Conservation (phyloP, 2,113 vertebrate genomes). For the Chaetura pelagica region DNA sequence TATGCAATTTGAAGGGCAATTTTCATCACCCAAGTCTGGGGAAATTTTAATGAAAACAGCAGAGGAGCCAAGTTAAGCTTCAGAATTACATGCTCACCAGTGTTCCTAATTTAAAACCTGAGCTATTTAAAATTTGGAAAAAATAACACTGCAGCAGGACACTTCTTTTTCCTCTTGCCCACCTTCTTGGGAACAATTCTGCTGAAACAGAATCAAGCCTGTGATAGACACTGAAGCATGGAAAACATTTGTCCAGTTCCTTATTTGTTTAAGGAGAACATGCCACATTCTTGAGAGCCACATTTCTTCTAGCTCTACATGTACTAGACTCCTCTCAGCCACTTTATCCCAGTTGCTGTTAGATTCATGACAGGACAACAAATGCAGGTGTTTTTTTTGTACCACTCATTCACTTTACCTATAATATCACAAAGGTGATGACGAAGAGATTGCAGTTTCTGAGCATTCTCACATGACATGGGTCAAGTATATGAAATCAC, state of each 20-base stretch:
- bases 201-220: not conserved
- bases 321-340: not conserved
- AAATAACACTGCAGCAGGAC: not conserved
- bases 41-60: not conserved
- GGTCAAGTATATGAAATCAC: not conserved
- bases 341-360: not conserved
- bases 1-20: not conserved
- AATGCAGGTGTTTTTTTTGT: not conserved
- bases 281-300: not conserved
- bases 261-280: not conserved
- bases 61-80: not conserved
- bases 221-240: not conserved
- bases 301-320: not conserved
- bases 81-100: not conserved
- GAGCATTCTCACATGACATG: not conserved
- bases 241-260: not conserved
- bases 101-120: not conserved
- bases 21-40: not conserved
- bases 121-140: not conserved
- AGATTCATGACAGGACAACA: not conserved
- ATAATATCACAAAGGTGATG: not conserved
- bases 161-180: not conserved
- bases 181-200: not conserved
- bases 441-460: not conserved
- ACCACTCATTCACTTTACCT: not conserved